Evolutionary conservation across 92 coral and sea anemone genomes (phyloP).

Genomic region (Porites evermanni): DNA sequence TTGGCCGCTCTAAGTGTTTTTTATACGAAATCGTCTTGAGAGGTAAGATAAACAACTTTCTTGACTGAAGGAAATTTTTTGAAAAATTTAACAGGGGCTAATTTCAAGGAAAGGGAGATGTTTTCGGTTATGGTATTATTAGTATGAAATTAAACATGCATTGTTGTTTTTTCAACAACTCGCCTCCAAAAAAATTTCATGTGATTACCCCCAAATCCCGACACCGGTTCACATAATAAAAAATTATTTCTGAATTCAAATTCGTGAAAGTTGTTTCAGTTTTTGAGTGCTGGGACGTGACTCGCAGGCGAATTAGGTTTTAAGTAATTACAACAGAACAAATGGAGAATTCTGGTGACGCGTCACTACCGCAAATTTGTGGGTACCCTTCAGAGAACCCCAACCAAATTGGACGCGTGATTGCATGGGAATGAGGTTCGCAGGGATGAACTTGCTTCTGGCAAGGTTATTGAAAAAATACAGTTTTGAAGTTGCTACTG

Average conservation of each 20-base stretch:
- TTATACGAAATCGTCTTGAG: not conserved
- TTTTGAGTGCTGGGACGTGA: not conserved
- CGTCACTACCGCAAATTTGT: too few relatives aligned
- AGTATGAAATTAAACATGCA: too few relatives aligned
- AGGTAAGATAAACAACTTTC: not conserved
- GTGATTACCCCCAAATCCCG: not conserved
- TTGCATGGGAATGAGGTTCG: conserved; percentile 80
- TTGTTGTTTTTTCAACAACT: not conserved
- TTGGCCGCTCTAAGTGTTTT: not conserved
- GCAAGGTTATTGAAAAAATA: conserved; percentile 68
- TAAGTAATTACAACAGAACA: too few relatives aligned
- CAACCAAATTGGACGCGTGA: conserved; percentile 19
- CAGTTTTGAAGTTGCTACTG: conserved; percentile 57
- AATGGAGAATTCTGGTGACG: too few relatives aligned
- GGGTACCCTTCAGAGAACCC: too few relatives aligned
- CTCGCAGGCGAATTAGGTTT: too few relatives aligned
- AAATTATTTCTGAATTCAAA: not conserved
- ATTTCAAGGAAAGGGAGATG: not conserved
- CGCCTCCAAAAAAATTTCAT: not conserved
- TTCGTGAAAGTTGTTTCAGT: not conserved
- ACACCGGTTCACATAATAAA: not conserved
- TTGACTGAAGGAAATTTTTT: not conserved
- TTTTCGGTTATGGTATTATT: too few relatives aligned
- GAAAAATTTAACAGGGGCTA: not conserved
- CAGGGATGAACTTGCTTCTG: conserved; percentile 72